Evolutionary conservation across 2,888 invertebrate genomes (phyloP), one percentile per base, ranked within the genome.

Genomic region (Lasioglossum vierecki): DNA sequence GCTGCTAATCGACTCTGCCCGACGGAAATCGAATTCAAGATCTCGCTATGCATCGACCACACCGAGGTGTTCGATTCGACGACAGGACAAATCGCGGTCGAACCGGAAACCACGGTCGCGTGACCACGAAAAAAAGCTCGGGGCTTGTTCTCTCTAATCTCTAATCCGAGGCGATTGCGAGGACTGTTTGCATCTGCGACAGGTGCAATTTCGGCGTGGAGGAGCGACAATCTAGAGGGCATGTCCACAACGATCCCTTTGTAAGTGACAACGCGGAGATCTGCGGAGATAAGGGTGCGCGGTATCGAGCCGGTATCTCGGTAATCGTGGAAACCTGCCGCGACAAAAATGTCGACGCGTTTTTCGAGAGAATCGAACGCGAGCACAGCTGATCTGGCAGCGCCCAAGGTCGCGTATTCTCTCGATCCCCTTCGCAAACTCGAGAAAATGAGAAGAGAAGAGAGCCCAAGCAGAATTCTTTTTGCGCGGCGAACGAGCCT

Each of bases 131-230:
- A 26, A 63, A 63, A n/a, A 57, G 22, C 53, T 53, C n/a, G 22
- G 9, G 53, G 9, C 9, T 9, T n/a, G 66, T 39, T 66, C 35
- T 39, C 39, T 26, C 71, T 76, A 63, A 35, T 66, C 79, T 73
- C 30, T 41, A 66, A 26, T 13, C 39, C 15, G n/a, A 39, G 18
- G 39, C 57, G 53, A 35, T 44, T 15, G 22, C 74, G 39, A 44
- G 73, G 39, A 30, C 78, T 46, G 80, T 87, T 86, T 83, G 77
- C 87, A 87, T 86, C 87, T 87, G 87, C 87, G 87, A 87, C 87
- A 87, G 87, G 87, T 87, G 87, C 79, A 46, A 81, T 86, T 79
- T 71, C 70, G 79, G 66, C 53, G 74, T 44, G 15, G 70, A 71
- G 39, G 72, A 35, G 73, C 41, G 44, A 82, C 79, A 83, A 86